phyloP scores from a whole-genome alignment of 2,113 vertebrate genomes.

The Ceyx margarethae region DNA sequence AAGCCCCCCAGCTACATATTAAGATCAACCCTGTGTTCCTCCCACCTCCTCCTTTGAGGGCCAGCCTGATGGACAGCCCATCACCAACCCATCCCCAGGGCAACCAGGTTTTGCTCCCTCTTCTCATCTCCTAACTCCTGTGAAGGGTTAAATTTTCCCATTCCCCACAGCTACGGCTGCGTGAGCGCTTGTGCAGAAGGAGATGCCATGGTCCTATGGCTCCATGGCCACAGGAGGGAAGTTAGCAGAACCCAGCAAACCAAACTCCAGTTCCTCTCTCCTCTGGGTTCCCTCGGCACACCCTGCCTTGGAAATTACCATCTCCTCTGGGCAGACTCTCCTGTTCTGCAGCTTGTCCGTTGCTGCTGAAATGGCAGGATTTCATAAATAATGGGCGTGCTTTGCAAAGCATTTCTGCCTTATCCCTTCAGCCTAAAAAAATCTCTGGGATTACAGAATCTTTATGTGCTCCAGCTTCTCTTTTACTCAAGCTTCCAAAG shows the following conservation, averaged over 20 bases:
- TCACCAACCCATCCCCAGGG: not conserved
- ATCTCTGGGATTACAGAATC: not conserved
- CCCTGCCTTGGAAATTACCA: not conserved
- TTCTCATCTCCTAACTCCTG: not conserved
- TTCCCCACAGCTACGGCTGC: not conserved
- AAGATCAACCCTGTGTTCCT: not conserved
- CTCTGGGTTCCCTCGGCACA: constrained; percentile 8
- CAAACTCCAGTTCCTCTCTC: not conserved
- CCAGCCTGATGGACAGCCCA: fast-evolving
- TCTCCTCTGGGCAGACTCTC: constrained; percentile 36
- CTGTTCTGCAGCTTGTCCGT: not conserved
- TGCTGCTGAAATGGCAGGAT: not conserved
- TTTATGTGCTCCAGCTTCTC: not conserved
- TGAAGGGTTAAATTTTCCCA: constrained; percentile 28
- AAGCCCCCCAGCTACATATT: not conserved
- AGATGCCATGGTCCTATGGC: constrained; percentile 58
- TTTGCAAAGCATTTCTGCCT: not conserved
- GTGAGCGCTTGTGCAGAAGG: constrained; percentile 21
- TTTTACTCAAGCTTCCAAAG: not conserved
- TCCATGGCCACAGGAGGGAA: constrained; percentile 51
- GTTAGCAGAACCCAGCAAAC: constrained; percentile 25
- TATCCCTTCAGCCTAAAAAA: not conserved
- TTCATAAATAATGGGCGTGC: not conserved
- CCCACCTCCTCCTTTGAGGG: not conserved
- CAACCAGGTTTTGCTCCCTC: not conserved